These are phyloP conservation scores for Liopterus haemorrhoidalis DNA, from an alignment of 2,888 invertebrate genomes.

Conservation along the genomic window DNA sequence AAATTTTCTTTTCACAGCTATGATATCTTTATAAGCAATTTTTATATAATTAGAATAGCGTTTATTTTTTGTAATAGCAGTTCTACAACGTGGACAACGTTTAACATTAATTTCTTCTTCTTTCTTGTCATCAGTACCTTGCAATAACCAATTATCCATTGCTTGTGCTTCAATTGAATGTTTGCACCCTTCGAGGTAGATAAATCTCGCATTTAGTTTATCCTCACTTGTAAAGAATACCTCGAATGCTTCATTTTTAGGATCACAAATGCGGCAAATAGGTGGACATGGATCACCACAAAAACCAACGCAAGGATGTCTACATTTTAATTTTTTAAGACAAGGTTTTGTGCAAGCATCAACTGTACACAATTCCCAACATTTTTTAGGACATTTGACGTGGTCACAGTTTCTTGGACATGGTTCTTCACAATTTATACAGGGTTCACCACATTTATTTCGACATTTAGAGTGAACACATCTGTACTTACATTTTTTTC, in stretches of 20 bases:
- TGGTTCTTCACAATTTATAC: constrained; percentile 40
- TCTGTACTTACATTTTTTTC: constrained; percentile 45
- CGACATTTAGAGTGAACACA: constrained; percentile 53
- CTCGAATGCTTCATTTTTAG: constrained; percentile 48
- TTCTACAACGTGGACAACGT: constrained; percentile 55
- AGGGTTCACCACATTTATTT: constrained; percentile 44
- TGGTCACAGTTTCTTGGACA: constrained; percentile 47
- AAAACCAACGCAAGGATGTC: constrained; percentile 61
- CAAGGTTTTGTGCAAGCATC: constrained; percentile 48
- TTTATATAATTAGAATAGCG: constrained; percentile 54
- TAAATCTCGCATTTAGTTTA: constrained; percentile 52
- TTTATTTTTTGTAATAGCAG: constrained; percentile 51
- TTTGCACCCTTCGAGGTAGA: constrained; percentile 50
- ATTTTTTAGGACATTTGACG: constrained; percentile 46
- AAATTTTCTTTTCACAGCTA: constrained; percentile 44
- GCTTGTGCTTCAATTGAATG: constrained; percentile 49
- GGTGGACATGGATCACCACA: constrained; percentile 67
- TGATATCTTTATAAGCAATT: constrained; percentile 43
- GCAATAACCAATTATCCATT: constrained; percentile 47
- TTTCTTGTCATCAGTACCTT: constrained; percentile 35
- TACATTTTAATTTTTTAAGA: constrained; percentile 46
- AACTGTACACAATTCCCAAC: constrained; percentile 48
- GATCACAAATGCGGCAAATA: constrained; percentile 54
- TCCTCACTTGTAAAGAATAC: constrained; percentile 48
- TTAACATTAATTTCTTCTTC: constrained; percentile 38